Conservation (phyloP, 2,113 vertebrate genomes). For the Crotalus tigris region DNA sequence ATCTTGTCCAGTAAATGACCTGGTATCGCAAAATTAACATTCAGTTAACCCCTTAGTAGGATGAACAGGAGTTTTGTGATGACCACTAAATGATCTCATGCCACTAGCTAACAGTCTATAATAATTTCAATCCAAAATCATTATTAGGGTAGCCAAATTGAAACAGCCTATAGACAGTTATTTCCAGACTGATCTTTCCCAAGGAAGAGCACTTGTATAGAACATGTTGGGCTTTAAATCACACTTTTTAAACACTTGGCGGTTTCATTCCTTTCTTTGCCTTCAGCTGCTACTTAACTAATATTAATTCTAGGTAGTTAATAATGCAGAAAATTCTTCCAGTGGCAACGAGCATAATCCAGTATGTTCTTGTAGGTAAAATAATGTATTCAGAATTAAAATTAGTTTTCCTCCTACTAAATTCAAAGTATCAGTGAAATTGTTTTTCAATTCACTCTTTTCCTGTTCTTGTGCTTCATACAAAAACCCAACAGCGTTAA, state of each 20-base stretch:
- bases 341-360: neutral
- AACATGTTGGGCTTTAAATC: neutral
- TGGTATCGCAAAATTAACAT: neutral
- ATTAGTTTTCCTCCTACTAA: neutral
- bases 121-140: neutral
- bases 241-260: neutral
- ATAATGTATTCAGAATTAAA: neutral
- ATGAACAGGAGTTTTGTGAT: neutral
- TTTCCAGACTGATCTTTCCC: neutral
- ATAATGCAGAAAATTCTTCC: constrained; percentile 10
- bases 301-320: constrained; percentile 5
- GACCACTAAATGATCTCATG: neutral
- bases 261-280: neutral
- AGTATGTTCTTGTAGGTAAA: neutral
- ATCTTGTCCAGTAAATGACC: neutral
- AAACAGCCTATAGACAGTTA: neutral
- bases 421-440: neutral
- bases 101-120: neutral
- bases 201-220: neutral
- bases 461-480: neutral
- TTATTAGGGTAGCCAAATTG: neutral
- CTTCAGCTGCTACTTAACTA: neutral
- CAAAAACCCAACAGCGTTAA: neutral
- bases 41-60: neutral
- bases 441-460: neutral